Base-by-base conservation (phyloP, 1,140 invertebrate species). In the Pissodes strobi region DNA sequence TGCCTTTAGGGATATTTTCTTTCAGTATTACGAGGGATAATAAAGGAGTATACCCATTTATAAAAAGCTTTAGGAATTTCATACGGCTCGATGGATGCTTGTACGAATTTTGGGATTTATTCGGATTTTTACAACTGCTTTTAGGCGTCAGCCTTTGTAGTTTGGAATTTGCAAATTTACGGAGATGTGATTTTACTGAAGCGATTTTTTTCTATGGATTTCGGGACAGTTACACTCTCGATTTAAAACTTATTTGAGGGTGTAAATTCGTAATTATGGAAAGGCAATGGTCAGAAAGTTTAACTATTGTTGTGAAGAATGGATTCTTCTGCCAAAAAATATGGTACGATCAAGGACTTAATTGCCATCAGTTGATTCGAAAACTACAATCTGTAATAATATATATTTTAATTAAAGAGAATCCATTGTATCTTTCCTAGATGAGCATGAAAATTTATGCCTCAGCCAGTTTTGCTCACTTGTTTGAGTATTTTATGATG, bases 221-320 rank as follows among this genome's bases (percentile, higher is more conserved):
- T 62, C 12, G 43, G 27, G 38, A 62, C 43, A 43, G 52, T 68
- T 69, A 67, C 49, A 71, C 64, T 68, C 58, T 69, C 69, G 67
- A 71, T 71, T 69, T 71, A 68, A 66, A 64, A 64, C 62, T 63
- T 64, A 69, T 66, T 71, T 71, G 62, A 69, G 66, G 66, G 70
- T 69, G 67, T 69, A 71, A 69, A 69, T 61, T 71, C 51, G 4
- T 60, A 64, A 70, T 69, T 67, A 67, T 68, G 12, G 27, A 41
- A 27, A 18, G 38, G 25, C 56, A 66, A 41, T 68, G 61, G 52
- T 64, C 61, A 64, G 61, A 48, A 64, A 56, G 38, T 23, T 43
- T 57, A 13, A 17, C 37, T 46, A 46, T 46, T 59, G n/a, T 27
- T 1, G 1, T 4, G 2, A 41, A 6, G 1, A 27, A 27, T 27